Evolutionary conservation across 2,888 invertebrate species (phyloP).

Genomic region (Cinara cedri): DNA sequence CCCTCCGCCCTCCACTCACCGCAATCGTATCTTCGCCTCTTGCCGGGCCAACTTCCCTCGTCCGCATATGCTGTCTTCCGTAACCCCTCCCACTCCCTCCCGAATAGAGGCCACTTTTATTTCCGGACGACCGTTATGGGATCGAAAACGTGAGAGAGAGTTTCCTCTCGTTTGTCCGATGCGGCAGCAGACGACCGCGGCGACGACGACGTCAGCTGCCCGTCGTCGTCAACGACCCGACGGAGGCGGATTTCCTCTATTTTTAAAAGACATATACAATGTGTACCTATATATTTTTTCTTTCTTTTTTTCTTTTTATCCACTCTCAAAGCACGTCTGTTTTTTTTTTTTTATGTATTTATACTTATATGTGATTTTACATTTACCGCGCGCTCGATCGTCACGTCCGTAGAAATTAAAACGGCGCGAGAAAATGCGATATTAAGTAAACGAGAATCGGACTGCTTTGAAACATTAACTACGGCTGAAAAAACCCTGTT

Average conservation of each 20-base stretch:
- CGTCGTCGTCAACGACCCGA: not conserved
- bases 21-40: not conserved
- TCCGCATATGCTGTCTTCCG: no score
- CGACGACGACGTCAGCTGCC: not conserved
- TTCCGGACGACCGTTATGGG: conserved; percentile 28
- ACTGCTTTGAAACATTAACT: no score
- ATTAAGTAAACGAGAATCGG: no score
- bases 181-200: no score
- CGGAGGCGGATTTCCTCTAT: conserved; percentile 18
- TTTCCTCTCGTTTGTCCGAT: not conserved
- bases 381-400: no score
- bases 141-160: conserved; percentile 38
- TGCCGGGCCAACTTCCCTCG: no score
- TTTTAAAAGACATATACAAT: not conserved
- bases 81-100: not conserved
- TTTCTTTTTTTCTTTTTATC: not conserved
- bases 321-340: no score
- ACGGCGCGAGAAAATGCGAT: no score
- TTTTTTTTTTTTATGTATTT: no score
- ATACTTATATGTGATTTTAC: no score
- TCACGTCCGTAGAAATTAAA: no score
- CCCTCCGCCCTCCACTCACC: not conserved
- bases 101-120: not conserved
- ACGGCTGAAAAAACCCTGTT: no score
- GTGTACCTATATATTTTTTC: not conserved